Percentiles rank a stretch among this genome's conserved stretches.
Conservation (phyloP, 2,888 invertebrate species). For the Eustalomyia histrio region DNA sequence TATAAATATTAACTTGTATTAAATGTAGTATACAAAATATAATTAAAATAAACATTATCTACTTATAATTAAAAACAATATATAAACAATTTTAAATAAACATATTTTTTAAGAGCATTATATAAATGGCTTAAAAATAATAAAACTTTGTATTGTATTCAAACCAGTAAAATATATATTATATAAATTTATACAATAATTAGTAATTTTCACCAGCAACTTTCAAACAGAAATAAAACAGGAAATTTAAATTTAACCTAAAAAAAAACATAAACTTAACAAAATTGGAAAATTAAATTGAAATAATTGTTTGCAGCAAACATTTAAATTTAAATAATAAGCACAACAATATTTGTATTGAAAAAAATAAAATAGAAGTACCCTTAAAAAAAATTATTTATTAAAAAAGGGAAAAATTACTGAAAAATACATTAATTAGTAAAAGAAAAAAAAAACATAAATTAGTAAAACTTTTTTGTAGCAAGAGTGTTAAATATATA, state of each 20-base stretch:
- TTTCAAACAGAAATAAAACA: conserved; percentile 19
- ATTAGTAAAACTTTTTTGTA: conserved; percentile 60
- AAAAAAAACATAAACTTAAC: background rate
- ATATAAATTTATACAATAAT: conserved; percentile 42
- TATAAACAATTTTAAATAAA: conserved; percentile 38
- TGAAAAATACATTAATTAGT: background rate
- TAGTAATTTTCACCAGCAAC: conserved; percentile 46
- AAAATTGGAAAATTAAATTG: conserved; percentile 46
- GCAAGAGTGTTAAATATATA: conserved; percentile 46
- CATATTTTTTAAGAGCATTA: conserved; percentile 52
- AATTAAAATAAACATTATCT: conserved; percentile 29
- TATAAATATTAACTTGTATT: conserved; percentile 64
- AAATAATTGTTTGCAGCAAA: conserved; percentile 64
- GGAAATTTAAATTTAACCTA: conserved; percentile 1
- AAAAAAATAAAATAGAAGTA: conserved; percentile 18
- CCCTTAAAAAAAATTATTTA: too few species aligned
- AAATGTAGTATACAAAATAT: conserved; percentile 61
- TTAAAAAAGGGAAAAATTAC: conserved; percentile 4
- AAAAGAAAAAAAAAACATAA: background rate
- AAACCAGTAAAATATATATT: conserved; percentile 26
- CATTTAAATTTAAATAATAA: conserved; percentile 57
- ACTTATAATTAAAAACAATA: conserved; percentile 15
- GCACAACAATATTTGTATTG: conserved; percentile 64
- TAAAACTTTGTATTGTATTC: conserved; percentile 51
- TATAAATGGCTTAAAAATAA: conserved; percentile 57